Percentiles rank a stretch among this genome's conserved stretches.
Evolutionary conservation across 2,113 vertebrate genomes (phyloP).

Genomic region (Oreocharis arfaki): DNA sequence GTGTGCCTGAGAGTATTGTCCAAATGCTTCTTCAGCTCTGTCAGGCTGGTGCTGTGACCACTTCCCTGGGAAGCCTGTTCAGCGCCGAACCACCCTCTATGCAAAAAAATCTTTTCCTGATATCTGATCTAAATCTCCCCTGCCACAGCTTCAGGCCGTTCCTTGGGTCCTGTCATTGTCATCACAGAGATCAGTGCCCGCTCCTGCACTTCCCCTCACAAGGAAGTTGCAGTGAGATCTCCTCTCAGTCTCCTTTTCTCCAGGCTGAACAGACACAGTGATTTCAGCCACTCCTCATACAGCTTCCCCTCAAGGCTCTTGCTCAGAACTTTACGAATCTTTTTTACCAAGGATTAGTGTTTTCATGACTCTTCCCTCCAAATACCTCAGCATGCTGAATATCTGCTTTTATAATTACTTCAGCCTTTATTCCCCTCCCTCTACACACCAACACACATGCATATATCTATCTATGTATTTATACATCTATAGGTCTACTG

Average conservation of each 20-base stretch:
- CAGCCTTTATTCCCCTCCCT: background rate
- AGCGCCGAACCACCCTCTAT: background rate
- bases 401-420: background rate
- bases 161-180: fast-evolving
- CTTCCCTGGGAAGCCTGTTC: background rate
- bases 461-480: no score
- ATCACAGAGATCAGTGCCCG: background rate
- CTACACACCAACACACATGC: background rate
- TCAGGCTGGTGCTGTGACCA: background rate
- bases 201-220: fast-evolving
- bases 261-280: background rate
- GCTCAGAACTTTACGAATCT: background rate
- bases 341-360: background rate
- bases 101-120: background rate
- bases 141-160: background rate
- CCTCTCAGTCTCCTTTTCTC: background rate
- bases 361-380: background rate
- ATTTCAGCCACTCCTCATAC: background rate
- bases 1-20: fast-evolving
- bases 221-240: background rate
- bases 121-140: background rate
- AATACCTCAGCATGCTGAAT: background rate
- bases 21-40: fast-evolving
- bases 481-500: background rate
- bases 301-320: background rate